Evolutionary conservation across 2,888 invertebrate species (phyloP), one percentile per base, ranked within the genome.

Genomic region (Pyralis farinalis): DNA sequence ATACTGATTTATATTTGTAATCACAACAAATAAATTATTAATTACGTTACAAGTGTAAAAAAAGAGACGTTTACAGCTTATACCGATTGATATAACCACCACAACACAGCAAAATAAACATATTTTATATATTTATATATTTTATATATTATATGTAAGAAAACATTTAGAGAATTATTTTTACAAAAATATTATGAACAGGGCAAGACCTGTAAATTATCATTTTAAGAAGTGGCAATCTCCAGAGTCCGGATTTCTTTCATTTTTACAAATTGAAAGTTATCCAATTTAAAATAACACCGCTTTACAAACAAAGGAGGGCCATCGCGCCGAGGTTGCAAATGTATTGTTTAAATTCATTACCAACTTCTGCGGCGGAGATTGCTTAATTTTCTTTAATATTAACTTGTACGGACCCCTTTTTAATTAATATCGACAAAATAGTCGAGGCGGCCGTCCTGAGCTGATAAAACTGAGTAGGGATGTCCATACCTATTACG

Each of bases 401-500:
- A 88, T 86, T 82, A 86, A 87, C 82, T 88, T 87, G 86, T 86
- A 77, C 69, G 66, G 80, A 73, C 80, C 80, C 84, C 85, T 84
- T 87, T 87, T 88, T 87, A 88, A 88, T 88, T 88, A 88, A 88
- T 87, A 87, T 87, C 84, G 84, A 87, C 87, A 87, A 87, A 88
- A 83, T 87, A 86, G 85, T 80, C 79, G 68, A 71, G 70, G 63
- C 69, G 69, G 75, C 77, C 76, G 75, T 69, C 64, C 63, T 71
- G 56, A 61, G 55, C 60, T 68, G 84, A 85, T 85, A 79, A 83
- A 66, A 51, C 53, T 16, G 49, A 53, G 39, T 78, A 79, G 83
- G 52, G 83, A 64, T 71, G 84, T 6, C 3, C 21, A n/a, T n/a
- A n/a, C n/a, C n/a, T n/a, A n/a, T n/a, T n/a, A n/a, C n/a, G n/a